These are phyloP conservation scores for Torymus auratus DNA, from an alignment of 2,888 invertebrate species.

Conservation along the genomic window DNA sequence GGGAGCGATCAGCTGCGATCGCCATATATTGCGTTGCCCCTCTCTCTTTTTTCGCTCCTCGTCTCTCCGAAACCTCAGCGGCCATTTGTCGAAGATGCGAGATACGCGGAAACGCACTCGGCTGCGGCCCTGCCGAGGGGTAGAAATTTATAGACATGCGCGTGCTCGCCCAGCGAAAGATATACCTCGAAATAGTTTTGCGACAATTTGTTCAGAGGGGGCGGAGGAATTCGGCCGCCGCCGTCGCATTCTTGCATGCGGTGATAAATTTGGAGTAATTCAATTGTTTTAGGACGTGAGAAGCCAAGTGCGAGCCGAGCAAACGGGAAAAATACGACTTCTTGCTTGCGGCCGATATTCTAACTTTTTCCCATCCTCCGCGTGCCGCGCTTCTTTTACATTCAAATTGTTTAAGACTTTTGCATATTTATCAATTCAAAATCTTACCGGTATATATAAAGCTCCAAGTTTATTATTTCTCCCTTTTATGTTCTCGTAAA, in stretches of 20 bases:
- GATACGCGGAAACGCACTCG: conserved; percentile 6
- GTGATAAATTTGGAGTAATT: conserved; percentile 69
- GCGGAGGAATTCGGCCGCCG: conserved; percentile 62
- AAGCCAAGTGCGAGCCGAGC: neutral
- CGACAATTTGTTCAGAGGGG: conserved; percentile 67
- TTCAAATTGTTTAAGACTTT: too few species aligned
- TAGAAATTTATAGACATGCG: conserved; percentile 36
- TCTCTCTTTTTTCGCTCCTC: neutral
- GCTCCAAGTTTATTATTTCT: neutral
- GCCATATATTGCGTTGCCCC: neutral
- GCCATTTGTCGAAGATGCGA: conserved; percentile 17
- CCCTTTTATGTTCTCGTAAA: neutral
- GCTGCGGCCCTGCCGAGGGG: too few species aligned
- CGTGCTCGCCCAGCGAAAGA: too few species aligned
- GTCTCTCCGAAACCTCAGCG: neutral
- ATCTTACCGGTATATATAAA: neutral
- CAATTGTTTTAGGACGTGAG: conserved; percentile 66
- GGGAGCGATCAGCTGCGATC: conserved; percentile 32
- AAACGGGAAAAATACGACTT: conserved; percentile 5
- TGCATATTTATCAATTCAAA: too few species aligned
- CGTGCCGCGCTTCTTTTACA: too few species aligned
- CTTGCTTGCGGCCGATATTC: neutral
- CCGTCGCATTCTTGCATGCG: conserved; percentile 64
- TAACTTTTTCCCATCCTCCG: neutral
- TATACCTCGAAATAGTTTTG: conserved; percentile 30